phyloP scores from a whole-genome alignment of 2,888 invertebrate genomes.

The Coenonympha arcania region DNA sequence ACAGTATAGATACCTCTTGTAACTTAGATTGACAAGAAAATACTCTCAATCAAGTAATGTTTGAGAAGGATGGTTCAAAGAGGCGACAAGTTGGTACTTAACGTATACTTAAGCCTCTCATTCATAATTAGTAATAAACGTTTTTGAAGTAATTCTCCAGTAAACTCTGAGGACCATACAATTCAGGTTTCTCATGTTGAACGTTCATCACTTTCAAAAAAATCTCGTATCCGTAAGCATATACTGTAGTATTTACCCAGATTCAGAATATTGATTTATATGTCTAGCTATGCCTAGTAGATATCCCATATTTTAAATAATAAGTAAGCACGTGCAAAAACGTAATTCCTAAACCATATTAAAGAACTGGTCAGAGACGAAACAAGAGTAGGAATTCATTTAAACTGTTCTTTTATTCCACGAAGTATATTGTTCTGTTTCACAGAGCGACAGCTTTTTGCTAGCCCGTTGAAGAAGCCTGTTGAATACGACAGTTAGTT shows the following conservation, averaged over 20 bases:
- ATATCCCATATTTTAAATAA: not conserved
- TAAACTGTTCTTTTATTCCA: conserved; percentile 19
- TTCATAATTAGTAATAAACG: not conserved
- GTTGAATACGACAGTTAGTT: conserved; percentile 22
- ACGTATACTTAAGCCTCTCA: not conserved
- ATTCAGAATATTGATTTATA: too few species aligned
- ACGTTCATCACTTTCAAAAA: too few species aligned
- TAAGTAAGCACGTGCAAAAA: not conserved
- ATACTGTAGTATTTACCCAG: too few species aligned
- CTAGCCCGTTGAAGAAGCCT: too few species aligned
- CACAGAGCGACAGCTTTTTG: conserved; percentile 16
- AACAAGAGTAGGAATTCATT: conserved; percentile 7
- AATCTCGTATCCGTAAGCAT: too few species aligned
- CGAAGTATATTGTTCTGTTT: conserved; percentile 18
- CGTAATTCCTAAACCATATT: conserved; percentile 9
- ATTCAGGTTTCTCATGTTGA: too few species aligned
- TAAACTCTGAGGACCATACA: too few species aligned
- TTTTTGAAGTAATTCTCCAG: not conserved
- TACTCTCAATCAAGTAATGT: too few species aligned
- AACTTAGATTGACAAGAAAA: conserved; percentile 31
- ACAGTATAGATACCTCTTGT: too few species aligned
- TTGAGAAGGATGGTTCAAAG: conserved; percentile 21
- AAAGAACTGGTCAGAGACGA: not conserved
- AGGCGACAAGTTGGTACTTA: conserved; percentile 10
- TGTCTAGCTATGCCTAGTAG: too few species aligned